phyloP scores from a whole-genome alignment of 2,797 vertebrate genomes.

The Acanthurus leucopareius region DNA sequence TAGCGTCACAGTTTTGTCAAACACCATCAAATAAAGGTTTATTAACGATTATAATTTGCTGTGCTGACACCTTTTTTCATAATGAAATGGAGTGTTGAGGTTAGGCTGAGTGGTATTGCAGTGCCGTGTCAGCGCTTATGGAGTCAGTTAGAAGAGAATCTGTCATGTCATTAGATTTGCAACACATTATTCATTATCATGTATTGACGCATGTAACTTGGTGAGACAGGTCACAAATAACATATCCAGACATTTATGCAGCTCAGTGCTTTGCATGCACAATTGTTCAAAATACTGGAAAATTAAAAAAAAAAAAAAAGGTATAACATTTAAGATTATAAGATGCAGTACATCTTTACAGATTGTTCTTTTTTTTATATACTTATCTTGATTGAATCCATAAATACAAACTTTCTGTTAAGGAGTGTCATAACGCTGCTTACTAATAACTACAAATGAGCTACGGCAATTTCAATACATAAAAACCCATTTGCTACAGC shows the following conservation, averaged over 20 bases:
- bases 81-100: conserved; percentile 72
- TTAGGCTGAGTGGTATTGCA: conserved; percentile 59
- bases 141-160: conserved; percentile 69
- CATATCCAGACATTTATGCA: conserved; percentile 46
- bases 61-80: conserved; percentile 73
- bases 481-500: conserved; percentile 47
- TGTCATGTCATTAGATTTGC: conserved; percentile 78
- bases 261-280: conserved; percentile 34
- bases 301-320: conserved; percentile 28
- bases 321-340: conserved; percentile 49
- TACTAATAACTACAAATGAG: conserved; percentile 59
- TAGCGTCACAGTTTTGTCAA: conserved; percentile 67
- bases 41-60: conserved; percentile 77
- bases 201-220: conserved; percentile 65
- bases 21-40: conserved; percentile 72
- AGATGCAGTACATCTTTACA: conserved; percentile 31
- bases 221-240: conserved; percentile 68
- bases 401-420: conserved; percentile 38
- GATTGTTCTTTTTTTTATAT: conserved; percentile 24
- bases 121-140: conserved; percentile 73
- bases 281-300: conserved; percentile 52
- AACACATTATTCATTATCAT: conserved; percentile 76
- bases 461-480: conserved; percentile 53
- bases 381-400: conserved; percentile 49
- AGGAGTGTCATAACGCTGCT: conserved; percentile 51